phyloP scores from a whole-genome alignment of 2,113 vertebrate species.

The Festucalex cinctus region DNA sequence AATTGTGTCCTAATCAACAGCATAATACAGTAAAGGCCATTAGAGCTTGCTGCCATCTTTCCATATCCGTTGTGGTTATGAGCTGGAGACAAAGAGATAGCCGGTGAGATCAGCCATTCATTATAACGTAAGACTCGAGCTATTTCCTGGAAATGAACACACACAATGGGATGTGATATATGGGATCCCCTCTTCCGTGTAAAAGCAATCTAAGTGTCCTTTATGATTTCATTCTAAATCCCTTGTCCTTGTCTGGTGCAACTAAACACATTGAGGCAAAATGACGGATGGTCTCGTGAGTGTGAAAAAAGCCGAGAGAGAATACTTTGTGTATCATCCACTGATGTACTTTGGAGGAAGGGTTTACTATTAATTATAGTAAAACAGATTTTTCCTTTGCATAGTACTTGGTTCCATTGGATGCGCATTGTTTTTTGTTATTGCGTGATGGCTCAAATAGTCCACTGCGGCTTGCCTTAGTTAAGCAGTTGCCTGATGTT shows the following conservation, averaged over 20 bases:
- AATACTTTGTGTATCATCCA: constrained; percentile 10
- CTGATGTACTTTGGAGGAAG: constrained; percentile 6
- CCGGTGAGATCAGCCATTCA: constrained; percentile 51
- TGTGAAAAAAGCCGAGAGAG: constrained; percentile 41
- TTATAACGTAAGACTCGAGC: constrained; percentile 51
- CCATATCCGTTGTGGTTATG: constrained; percentile 43
- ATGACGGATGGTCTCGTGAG: constrained; percentile 55
- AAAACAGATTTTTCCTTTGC: constrained; percentile 49
- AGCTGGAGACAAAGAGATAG: constrained; percentile 43
- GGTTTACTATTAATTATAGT: constrained; percentile 66
- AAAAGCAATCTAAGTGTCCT: constrained; percentile 65
- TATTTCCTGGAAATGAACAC: constrained; percentile 63
- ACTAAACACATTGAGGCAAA: constrained; percentile 57
- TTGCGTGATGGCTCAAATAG: background rate
- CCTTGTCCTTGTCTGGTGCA: constrained; percentile 54
- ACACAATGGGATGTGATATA: constrained; percentile 57
- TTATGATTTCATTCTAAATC: constrained; percentile 66
- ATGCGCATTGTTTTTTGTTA: constrained; percentile 18
- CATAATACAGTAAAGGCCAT: constrained; percentile 37
- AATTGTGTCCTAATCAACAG: constrained; percentile 27
- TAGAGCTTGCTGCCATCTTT: constrained; percentile 17
- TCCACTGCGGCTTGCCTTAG: background rate
- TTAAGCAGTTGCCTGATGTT: background rate
- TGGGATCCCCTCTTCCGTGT: constrained; percentile 57
- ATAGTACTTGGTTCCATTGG: constrained; percentile 48